These are phyloP conservation scores for Conops quadrifasciatus DNA, from an alignment of 2,888 invertebrate species.

Conservation along the genomic window DNA sequence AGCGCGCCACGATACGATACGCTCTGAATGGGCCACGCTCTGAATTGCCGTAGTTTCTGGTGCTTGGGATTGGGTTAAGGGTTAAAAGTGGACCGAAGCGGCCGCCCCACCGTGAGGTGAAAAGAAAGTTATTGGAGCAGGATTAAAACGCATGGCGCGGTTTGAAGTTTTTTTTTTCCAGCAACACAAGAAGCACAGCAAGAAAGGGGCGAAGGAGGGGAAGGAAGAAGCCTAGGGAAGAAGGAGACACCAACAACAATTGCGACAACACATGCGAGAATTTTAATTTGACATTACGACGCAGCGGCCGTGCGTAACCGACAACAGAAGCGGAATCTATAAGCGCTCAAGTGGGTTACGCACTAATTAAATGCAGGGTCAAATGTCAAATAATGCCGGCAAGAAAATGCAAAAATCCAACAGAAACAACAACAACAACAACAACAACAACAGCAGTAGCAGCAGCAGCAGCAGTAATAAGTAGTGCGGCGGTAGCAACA, in stretches of 20 bases:
- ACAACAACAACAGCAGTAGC: neutral
- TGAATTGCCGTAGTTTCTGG: too few species aligned
- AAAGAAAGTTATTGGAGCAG: neutral
- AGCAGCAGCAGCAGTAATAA: neutral
- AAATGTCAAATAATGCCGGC: slow-evolving; percentile 30
- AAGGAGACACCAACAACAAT: neutral
- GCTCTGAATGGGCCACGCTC: too few species aligned
- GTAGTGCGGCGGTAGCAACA: too few species aligned
- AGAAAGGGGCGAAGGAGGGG: too few species aligned
- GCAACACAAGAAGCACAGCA: too few species aligned
- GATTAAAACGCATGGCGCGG: neutral
- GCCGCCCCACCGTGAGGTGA: neutral
- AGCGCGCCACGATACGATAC: too few species aligned
- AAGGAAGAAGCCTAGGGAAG: neutral
- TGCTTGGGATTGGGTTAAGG: neutral
- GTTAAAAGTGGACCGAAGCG: neutral
- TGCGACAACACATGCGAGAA: neutral
- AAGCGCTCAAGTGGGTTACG: slow-evolving; percentile 14
- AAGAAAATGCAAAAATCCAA: slow-evolving; percentile 41
- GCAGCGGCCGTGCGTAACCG: slow-evolving; percentile 2
- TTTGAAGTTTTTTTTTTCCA: neutral
- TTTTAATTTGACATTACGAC: neutral
- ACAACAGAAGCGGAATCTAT: neutral
- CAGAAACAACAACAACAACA: slow-evolving; percentile 36
- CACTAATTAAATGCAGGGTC: slow-evolving; percentile 29